Base-by-base conservation (phyloP, 1,140 invertebrate genomes). In the Drosophila kikkawai region DNA sequence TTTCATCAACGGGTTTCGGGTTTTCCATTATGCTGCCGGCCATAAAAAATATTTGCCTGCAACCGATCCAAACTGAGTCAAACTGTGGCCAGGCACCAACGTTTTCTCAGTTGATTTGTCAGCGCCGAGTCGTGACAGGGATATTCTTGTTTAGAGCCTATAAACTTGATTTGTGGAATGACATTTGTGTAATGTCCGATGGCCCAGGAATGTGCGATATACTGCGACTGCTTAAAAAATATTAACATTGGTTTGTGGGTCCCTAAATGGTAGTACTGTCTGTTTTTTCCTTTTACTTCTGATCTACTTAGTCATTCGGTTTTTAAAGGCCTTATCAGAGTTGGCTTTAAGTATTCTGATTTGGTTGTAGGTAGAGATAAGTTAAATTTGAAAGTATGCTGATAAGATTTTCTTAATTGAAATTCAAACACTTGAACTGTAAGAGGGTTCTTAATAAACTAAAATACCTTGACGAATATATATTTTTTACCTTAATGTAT, bases 1-100 rank as follows among this genome's bases (percentile, higher is more conserved):
- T 79, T 76, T 41, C 67, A 66, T 79, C 51, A 64, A 66, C 53
- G 61, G 61, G 59, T 69, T 83, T 87, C 48, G 65, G 63, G 66
- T 83, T 87, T 86, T 86, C 53, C 68, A 79, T 75, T 64, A 63
- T 51, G 63, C 74, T 56, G 60, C 66, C 50, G 73, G 79, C 73
- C 51, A 76, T 81, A 80, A 76, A 63, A 68, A 77, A 68, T 69
- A 59, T 47, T 69, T 75, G 66, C 44, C 13, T 50, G 69, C 71
- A 44, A 41, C 39, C 50, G 22, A 58, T 44, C 26, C 39, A 13
- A 55, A 34, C 37, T 7, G 34, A 48, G 36, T 56, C 53, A 56
- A 29, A 29, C 26, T 29, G 26, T 6, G 51, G 29, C n/a, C 48
- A 55, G 57, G 75, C 44, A 76, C 32, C 51, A 34, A 45, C 41